Evolutionary conservation across 1,140 invertebrate genomes (phyloP).

Genomic region (Neocloeon triangulifer): DNA sequence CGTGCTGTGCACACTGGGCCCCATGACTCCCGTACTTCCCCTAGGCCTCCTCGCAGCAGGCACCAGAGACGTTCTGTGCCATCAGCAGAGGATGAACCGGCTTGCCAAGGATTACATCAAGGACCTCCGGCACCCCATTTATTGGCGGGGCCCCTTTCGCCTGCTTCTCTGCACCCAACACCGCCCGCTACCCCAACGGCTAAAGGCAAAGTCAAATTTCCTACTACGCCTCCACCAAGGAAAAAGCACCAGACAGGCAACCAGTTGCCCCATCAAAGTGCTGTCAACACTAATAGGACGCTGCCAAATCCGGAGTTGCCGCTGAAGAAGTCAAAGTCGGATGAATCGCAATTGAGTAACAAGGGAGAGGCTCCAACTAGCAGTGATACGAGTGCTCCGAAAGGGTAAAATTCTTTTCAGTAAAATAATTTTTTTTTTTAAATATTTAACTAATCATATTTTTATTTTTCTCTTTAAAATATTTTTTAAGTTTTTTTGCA

Average conservation of each 20-base stretch:
- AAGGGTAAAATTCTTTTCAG: too few relatives aligned
- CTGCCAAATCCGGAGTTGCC: too few relatives aligned
- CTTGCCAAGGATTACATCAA: neutral
- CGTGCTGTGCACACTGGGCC: conserved; percentile 21
- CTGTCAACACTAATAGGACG: too few relatives aligned
- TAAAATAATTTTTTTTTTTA: too few relatives aligned
- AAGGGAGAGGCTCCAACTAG: too few relatives aligned
- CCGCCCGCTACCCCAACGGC: conserved; percentile 5
- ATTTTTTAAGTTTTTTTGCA: too few relatives aligned
- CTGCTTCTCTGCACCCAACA: conserved; percentile 11
- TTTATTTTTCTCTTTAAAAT: too few relatives aligned
- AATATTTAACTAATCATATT: too few relatives aligned
- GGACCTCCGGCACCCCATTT: neutral
- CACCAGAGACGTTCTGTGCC: conserved; percentile 28
- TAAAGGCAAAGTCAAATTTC: conserved; percentile 29
- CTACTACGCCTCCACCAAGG: conserved; percentile 53
- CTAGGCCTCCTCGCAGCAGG: conserved; percentile 26
- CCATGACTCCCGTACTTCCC: conserved; percentile 26
- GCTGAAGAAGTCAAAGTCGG: conserved; percentile 73
- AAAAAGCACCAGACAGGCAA: conserved; percentile 39
- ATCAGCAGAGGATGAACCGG: neutral
- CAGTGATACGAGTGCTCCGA: too few relatives aligned
- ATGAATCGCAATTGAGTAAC: conserved; percentile 65
- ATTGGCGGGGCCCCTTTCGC: conserved; percentile 8
- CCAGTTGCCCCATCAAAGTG: conserved; percentile 17